These are phyloP conservation scores for Pegoplata infirma DNA, from an alignment of 2,888 invertebrate species.

Conservation along the genomic window DNA sequence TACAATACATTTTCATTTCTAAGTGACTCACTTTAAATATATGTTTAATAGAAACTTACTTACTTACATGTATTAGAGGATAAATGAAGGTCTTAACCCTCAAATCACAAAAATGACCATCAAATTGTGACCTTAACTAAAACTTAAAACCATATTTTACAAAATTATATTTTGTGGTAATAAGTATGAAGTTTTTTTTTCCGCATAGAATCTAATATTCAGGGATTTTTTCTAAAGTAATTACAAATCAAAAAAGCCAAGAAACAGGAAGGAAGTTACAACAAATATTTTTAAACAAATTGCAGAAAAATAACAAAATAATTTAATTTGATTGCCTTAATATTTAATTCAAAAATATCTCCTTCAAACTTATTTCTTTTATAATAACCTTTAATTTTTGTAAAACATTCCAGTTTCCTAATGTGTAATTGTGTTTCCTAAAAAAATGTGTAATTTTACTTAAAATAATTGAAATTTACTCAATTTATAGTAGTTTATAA, in stretches of 20 bases:
- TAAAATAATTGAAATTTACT: too few relatives aligned
- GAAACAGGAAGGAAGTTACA: slow-evolving; percentile 1
- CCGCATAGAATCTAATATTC: slow-evolving; percentile 27
- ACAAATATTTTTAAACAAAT: too few relatives aligned
- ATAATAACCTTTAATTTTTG: too few relatives aligned
- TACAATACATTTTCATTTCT: slow-evolving; percentile 35
- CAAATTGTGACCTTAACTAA: slow-evolving; percentile 45
- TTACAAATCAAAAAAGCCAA: background rate
- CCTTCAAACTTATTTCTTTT: too few relatives aligned
- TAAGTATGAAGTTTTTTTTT: slow-evolving; percentile 44
- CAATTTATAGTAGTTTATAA: too few relatives aligned
- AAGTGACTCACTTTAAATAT: slow-evolving; percentile 55
- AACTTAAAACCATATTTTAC: background rate
- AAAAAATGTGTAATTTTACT: too few relatives aligned
- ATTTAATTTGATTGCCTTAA: too few relatives aligned
- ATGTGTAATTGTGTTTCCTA: too few relatives aligned
- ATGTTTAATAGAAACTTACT: slow-evolving; percentile 27
- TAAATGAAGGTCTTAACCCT: slow-evolving; percentile 58
- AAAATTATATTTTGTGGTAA: slow-evolving; percentile 51
- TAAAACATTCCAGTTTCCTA: too few relatives aligned
- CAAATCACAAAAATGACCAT: slow-evolving; percentile 44
- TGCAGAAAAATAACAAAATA: too few relatives aligned
- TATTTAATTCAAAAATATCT: too few relatives aligned
- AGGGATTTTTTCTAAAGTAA: background rate
- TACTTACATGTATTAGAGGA: slow-evolving; percentile 42